Conservation (phyloP, 2,113 vertebrate species). For the Alces alces region DNA sequence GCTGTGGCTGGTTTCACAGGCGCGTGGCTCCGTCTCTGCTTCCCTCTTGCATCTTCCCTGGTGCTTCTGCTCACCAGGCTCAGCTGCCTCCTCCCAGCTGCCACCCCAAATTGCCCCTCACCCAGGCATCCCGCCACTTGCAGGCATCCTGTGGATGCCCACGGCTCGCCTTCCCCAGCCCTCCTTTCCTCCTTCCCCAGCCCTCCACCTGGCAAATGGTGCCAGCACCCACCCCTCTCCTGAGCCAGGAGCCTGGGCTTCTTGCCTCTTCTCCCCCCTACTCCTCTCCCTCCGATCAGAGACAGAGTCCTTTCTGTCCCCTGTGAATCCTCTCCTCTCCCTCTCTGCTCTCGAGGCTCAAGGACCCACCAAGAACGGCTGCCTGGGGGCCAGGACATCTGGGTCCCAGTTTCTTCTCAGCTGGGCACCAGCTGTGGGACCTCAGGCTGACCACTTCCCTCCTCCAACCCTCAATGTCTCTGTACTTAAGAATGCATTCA, state of each 20-base stretch:
- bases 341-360: background rate
- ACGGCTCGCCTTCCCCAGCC: background rate
- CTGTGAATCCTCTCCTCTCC: too few species aligned
- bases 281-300: background rate
- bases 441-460: background rate
- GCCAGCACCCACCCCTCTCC: too few species aligned
- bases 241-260: background rate
- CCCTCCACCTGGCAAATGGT: background rate
- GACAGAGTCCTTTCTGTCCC: too few species aligned
- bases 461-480: background rate
- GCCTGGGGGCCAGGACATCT: background rate
- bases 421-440: background rate
- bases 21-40: background rate
- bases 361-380: background rate
- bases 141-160: too few species aligned
- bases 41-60: background rate
- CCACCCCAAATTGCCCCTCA: fast-evolving
- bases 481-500: background rate
- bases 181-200: background rate
- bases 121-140: background rate
- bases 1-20: background rate
- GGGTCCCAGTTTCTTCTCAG: background rate
- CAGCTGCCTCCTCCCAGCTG: background rate
- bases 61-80: background rate
- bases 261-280: background rate